Conservation (phyloP, 2,113 vertebrate genomes). For the Ia io region DNA sequence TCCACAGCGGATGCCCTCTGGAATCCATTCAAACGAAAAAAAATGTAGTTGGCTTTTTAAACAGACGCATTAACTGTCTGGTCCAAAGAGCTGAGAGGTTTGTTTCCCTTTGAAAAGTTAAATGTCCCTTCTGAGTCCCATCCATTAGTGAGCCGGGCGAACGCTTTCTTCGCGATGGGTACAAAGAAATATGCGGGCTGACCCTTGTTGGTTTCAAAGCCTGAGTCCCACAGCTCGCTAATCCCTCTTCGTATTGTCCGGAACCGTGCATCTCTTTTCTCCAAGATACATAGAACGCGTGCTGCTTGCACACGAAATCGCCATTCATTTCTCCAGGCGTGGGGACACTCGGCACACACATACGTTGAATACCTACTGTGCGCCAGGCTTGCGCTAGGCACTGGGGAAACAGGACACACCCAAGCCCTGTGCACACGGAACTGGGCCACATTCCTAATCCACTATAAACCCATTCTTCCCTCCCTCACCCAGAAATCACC, state of each 20-base stretch:
- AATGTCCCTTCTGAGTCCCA: neutral
- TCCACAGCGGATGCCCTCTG: neutral
- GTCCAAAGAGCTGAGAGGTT: neutral
- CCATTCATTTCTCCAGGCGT: neutral
- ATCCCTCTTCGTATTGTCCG: rapidly evolving
- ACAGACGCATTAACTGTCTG: neutral
- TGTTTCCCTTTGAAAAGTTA: neutral
- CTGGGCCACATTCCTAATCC: rapidly evolving
- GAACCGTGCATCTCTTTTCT: rapidly evolving
- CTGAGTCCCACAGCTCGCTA: rapidly evolving
- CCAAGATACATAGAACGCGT: rapidly evolving
- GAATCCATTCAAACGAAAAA: neutral
- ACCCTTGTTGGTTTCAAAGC: neutral
- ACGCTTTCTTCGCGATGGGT: neutral
- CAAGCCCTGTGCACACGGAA: neutral
- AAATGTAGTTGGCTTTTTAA: neutral
- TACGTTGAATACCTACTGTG: rapidly evolving
- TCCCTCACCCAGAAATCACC: neutral
- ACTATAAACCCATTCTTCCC: neutral
- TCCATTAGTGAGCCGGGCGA: neutral
- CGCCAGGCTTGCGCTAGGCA: rapidly evolving
- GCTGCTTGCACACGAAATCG: rapidly evolving
- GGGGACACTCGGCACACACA: neutral
- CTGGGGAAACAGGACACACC: neutral
- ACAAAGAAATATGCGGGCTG: neutral